Evolutionary conservation across 1,140 invertebrate genomes (phyloP).

Genomic region (Drosophila sp.): DNA sequence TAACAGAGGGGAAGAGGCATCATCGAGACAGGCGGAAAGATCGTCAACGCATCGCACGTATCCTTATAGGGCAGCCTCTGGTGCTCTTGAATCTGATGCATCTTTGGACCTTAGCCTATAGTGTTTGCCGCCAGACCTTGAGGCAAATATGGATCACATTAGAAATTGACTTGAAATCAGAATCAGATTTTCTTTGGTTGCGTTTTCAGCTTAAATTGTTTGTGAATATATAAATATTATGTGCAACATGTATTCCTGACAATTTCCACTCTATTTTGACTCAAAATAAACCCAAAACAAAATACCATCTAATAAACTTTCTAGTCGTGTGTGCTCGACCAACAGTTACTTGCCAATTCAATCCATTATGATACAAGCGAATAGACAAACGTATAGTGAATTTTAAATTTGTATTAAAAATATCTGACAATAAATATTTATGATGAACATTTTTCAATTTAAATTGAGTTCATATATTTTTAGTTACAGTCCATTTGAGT

Average conservation of each 20-base stretch:
- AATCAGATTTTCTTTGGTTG: not conserved
- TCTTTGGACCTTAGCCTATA: not conserved
- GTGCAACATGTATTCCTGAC: not conserved
- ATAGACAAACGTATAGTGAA: too few relatives aligned
- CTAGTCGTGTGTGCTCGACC: too few relatives aligned
- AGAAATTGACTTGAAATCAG: slow-evolving; percentile 6
- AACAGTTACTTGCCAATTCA: too few relatives aligned
- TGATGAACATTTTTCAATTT: too few relatives aligned
- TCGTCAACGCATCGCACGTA: not conserved
- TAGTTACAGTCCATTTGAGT: too few relatives aligned
- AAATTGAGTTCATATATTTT: too few relatives aligned
- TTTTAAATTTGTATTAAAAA: too few relatives aligned
- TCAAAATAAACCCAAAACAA: too few relatives aligned
- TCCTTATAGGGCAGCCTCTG: slow-evolving; percentile 11
- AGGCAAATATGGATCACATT: slow-evolving; percentile 7
- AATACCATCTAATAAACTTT: too few relatives aligned
- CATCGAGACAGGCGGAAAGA: not conserved
- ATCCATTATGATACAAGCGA: too few relatives aligned
- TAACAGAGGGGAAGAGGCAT: not conserved
- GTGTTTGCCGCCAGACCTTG: not conserved
- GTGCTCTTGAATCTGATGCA: not conserved
- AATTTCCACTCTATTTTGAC: not conserved
- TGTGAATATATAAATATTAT: slow-evolving; percentile 24
- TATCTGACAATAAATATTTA: too few relatives aligned
- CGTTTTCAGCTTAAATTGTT: slow-evolving; percentile 24